Percentiles rank a stretch among this genome's conserved stretches.
Conservation (phyloP, 1,140 invertebrate species). For the Ceratosolen fusciceps region DNA sequence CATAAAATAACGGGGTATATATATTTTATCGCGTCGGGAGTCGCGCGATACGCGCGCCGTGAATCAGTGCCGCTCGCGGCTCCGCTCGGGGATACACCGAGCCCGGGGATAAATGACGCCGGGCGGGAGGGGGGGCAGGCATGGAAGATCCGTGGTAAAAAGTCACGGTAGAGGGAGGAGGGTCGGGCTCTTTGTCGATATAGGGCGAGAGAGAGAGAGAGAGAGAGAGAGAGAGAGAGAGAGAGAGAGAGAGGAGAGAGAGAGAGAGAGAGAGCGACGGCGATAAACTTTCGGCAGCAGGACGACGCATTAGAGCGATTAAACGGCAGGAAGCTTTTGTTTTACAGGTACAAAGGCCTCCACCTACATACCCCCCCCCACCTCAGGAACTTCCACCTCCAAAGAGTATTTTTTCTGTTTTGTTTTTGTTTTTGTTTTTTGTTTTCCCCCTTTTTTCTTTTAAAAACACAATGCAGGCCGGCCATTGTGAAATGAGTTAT, state of each 20-base stretch:
- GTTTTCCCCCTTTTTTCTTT: no score
- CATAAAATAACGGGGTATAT: conserved; percentile 30
- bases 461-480: neutral
- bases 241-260: neutral
- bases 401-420: no score
- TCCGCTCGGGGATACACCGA: neutral
- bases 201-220: no score
- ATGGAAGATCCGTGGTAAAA: neutral
- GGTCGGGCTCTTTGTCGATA: no score
- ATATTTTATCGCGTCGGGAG: conserved; percentile 22
- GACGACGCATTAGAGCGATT: conserved; percentile 34
- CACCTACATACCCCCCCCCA: no score
- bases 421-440: no score
- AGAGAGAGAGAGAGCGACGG: neutral
- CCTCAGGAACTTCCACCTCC: neutral
- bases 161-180: neutral
- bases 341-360: neutral
- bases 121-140: neutral
- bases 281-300: neutral
- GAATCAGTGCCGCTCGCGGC: neutral
- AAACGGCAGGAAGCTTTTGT: conserved; percentile 2
- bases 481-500: neutral
- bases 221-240: neutral
- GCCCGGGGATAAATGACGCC: neutral
- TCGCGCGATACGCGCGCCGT: conserved; percentile 10